Evolutionary conservation across 2,797 vertebrate genomes (phyloP).

Genomic region (Streptopelia turtur): DNA sequence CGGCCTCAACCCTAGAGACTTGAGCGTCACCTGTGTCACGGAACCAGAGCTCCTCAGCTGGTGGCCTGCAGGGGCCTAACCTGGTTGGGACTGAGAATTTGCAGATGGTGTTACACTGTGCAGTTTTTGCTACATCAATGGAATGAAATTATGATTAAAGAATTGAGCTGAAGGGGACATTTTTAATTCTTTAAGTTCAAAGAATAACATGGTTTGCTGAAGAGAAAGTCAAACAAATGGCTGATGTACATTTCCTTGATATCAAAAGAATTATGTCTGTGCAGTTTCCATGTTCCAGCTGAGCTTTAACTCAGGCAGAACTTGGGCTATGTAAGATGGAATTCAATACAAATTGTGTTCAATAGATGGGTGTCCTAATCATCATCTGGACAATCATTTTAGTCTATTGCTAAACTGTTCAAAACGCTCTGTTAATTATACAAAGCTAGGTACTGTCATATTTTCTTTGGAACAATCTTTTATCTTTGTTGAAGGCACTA

Average conservation of each 20-base stretch:
- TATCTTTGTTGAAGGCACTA: neutral
- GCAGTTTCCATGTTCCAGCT: neutral
- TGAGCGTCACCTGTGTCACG: neutral
- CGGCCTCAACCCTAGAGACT: neutral
- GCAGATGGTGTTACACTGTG: neutral
- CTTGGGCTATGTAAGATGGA: neutral
- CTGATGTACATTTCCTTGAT: rapidly evolving
- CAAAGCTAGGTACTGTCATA: neutral
- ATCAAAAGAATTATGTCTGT: neutral
- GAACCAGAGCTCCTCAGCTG: neutral
- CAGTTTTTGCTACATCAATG: neutral
- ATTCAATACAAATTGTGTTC: neutral
- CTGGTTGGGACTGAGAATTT: neutral
- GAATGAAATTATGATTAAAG: neutral
- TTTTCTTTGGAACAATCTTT: neutral
- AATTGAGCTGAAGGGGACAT: neutral
- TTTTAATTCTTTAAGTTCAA: neutral
- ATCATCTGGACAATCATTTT: neutral
- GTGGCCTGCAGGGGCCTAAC: neutral
- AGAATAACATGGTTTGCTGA: neutral
- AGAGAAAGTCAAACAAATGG: neutral
- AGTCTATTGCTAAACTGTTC: neutral
- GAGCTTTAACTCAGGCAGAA: neutral
- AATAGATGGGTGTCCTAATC: neutral
- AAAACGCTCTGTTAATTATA: neutral